Conservation (phyloP, 2,797 vertebrate genomes). For the Propithecus perrieri region DNA sequence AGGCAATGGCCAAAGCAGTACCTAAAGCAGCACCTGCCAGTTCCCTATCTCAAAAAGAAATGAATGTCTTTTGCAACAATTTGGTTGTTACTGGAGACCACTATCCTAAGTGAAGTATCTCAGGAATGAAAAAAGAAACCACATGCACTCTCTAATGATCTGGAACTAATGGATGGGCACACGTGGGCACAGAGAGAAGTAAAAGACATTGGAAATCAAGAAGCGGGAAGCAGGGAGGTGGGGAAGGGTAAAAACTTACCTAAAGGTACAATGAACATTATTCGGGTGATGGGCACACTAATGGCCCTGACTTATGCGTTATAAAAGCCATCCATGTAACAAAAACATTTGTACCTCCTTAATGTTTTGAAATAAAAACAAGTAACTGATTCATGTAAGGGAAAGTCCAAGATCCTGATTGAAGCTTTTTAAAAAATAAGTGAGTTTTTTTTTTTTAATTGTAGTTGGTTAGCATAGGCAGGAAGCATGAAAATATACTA, state of each 20-base stretch:
- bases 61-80: not conserved
- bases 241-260: not conserved
- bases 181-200: not conserved
- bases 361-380: not conserved
- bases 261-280: not conserved
- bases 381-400: not conserved
- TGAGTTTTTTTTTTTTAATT: not conserved
- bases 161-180: not conserved
- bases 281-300: not conserved
- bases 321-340: not conserved
- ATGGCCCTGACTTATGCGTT: not conserved
- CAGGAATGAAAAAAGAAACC: not conserved
- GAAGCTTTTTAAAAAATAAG: not conserved
- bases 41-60: not conserved
- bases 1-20: no score
- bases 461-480: not conserved
- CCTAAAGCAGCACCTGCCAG: no score
- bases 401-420: not conserved
- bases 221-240: not conserved
- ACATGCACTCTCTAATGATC: not conserved
- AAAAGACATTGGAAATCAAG: not conserved
- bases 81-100: not conserved
- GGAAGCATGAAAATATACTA: not conserved
- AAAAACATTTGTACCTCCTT: not conserved
- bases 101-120: not conserved